Evolutionary conservation across 2,797 vertebrate genomes (phyloP), one percentile per base, ranked within the genome.

Genomic region (Oreochromis grahami): DNA sequence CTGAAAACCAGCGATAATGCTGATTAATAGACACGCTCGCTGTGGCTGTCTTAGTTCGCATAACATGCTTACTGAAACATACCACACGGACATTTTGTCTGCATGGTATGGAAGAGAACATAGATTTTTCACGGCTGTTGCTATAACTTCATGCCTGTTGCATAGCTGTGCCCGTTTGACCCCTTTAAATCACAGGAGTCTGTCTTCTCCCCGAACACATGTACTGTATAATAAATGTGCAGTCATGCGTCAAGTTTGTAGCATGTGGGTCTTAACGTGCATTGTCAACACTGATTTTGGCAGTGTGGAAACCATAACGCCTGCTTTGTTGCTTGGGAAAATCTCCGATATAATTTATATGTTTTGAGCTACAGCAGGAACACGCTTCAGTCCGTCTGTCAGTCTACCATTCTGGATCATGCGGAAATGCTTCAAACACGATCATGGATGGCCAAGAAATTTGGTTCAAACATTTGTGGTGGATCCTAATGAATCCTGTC

Each of bases 1-100:
- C 76, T 83, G 91, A 94, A 92, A 58, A 50, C 74, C 82, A 55
- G 83, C 93, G 86, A 92, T 94, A 94, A 87, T 78, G 87, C 84
- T 87, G 86, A 89, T 89, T 80, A 91, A 79, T 55, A 72, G 88
- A 81, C 56, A 79, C 5, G 21, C 83, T 86, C 52, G 82, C 84
- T 24, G 88, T 82, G 88, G 92, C 89, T 88, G 78, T 86, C 32
- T n/a, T 58, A n/a, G 85, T 77, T 87, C 84, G 21, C 68, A 58
- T 90, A 81, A 83, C 84, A 82, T 50, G 56, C 81, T 87, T 83
- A 65, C 26, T 88, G 41, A 76, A 83, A 82, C 48, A 78, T 56
- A 77, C 9, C 17, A 56, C 80, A 74, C 13, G 79, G 51, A 86
- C 79, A 78, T 87, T 82, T 77, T 77, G 52, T 81, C 79, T 84